Percentiles rank a stretch among this genome's conserved stretches.
phyloP scores from a whole-genome alignment of 2,797 vertebrate genomes.

The Semaprochilodus insignis region DNA sequence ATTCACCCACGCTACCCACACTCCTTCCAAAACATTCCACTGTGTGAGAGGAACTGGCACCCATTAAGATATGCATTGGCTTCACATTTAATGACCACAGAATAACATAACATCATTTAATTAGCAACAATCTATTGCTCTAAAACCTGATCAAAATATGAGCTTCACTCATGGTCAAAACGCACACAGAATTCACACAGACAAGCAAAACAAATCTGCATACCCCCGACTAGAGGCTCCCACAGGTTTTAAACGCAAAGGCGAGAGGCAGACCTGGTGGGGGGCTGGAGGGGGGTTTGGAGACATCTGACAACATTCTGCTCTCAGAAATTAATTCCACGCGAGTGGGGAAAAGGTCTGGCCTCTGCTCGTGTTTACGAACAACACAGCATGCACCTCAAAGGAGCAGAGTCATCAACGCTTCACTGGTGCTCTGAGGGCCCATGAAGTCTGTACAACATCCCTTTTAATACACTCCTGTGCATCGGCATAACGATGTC shows the following conservation, averaged over 20 bases:
- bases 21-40: neutral
- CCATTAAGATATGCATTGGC: neutral
- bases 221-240: neutral
- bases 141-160: neutral
- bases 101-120: neutral
- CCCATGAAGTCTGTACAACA: slow-evolving; percentile 28
- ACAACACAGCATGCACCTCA: slow-evolving; percentile 6
- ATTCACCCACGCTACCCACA: neutral
- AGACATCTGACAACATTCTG: slow-evolving; percentile 40
- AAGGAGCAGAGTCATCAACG: slow-evolving; percentile 5
- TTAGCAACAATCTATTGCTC: neutral
- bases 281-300: neutral
- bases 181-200: neutral
- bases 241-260: neutral
- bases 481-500: slow-evolving; percentile 4
- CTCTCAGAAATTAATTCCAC: slow-evolving; percentile 49
- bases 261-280: neutral
- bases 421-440: slow-evolving; percentile 9
- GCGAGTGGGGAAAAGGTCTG: slow-evolving; percentile 10
- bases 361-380: slow-evolving; percentile 41
- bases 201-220: neutral
- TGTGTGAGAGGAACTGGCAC: neutral
- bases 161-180: neutral
- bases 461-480: slow-evolving; percentile 3
- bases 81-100: neutral